Conservation (phyloP, 2,888 invertebrate genomes). For the Papilio gigon region DNA sequence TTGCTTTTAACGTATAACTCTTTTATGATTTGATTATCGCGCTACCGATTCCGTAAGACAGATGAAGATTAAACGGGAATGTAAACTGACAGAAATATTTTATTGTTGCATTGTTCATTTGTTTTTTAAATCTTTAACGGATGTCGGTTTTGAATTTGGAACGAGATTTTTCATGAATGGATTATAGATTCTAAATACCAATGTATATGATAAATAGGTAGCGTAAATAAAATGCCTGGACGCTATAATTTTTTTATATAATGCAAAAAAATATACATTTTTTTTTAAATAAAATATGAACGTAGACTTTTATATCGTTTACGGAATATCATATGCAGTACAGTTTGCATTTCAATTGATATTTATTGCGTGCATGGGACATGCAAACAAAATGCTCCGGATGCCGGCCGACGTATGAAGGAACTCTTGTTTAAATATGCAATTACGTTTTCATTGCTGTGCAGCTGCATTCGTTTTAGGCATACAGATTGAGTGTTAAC, state of each 20-base stretch:
- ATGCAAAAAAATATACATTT: no score
- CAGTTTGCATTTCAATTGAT: slow-evolving; percentile 10
- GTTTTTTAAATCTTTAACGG: slow-evolving; percentile 6
- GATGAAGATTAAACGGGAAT: slow-evolving; percentile 19
- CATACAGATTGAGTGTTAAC: slow-evolving; percentile 18
- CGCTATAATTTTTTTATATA: no score
- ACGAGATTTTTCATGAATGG: background rate
- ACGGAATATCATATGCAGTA: background rate
- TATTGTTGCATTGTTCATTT: background rate
- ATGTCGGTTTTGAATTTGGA: background rate
- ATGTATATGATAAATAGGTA: background rate
- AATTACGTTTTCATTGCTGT: slow-evolving; percentile 26
- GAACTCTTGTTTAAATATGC: slow-evolving; percentile 29
- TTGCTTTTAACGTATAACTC: slow-evolving; percentile 32
- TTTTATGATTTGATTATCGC: slow-evolving; percentile 23
- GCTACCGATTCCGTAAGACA: slow-evolving; percentile 24
- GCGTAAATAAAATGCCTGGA: no score
- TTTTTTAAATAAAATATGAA: background rate
- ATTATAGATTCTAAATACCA: background rate
- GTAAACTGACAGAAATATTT: slow-evolving; percentile 5
- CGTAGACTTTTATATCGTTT: slow-evolving; percentile 5
- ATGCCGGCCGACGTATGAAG: slow-evolving; percentile 19
- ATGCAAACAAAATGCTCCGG: slow-evolving; percentile 22
- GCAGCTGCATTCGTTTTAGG: slow-evolving; percentile 23
- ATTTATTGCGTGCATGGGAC: slow-evolving; percentile 23